phyloP scores from a whole-genome alignment of 2,797 vertebrate species.

The Acanthiza pusilla region DNA sequence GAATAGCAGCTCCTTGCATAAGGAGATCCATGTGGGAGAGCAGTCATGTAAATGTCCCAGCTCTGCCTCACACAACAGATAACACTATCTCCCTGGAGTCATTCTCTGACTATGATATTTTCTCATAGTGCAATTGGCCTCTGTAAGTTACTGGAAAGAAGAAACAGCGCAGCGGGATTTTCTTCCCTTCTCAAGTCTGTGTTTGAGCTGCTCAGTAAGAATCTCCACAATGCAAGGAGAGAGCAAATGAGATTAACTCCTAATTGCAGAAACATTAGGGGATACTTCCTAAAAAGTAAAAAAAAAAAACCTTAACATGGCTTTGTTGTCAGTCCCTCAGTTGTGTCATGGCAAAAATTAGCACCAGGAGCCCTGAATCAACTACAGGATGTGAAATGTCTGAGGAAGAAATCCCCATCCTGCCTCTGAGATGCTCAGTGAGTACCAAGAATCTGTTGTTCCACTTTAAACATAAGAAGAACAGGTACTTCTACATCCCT shows the following conservation, averaged over 20 bases:
- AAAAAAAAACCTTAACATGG: neutral
- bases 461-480: neutral
- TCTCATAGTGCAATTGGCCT: neutral
- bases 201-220: neutral
- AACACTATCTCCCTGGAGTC: neutral
- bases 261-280: neutral
- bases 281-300: neutral
- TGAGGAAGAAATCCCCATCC: neutral
- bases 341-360: neutral
- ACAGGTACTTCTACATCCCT: neutral
- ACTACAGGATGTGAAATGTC: neutral
- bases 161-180: neutral
- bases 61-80: neutral
- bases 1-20: neutral
- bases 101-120: neutral
- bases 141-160: neutral
- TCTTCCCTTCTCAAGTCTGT: neutral
- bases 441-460: neutral
- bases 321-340: neutral
- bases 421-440: neutral
- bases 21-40: neutral
- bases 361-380: neutral
- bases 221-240: neutral
- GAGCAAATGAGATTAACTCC: neutral
- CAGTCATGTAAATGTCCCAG: neutral